Base-by-base conservation (phyloP, 2,797 vertebrate species). In the Danio choprae region DNA sequence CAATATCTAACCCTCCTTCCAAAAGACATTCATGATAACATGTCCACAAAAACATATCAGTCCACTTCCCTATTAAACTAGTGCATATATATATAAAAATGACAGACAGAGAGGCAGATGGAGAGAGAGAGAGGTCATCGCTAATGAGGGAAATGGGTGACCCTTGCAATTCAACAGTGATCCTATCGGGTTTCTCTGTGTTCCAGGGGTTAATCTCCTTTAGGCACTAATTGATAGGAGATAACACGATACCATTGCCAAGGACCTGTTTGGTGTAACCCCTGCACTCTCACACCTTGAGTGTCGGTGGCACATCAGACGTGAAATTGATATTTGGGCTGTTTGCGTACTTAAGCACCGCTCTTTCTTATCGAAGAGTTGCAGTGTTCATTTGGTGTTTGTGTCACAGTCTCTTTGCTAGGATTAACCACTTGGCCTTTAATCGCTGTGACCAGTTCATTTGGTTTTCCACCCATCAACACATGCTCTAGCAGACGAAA, bases 141-240 rank as follows among this genome's bases (percentile, higher is more conserved):
- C 41, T 46, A 2, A 83, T 41, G 74, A 79, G 70, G 70, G 83
- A 84, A 81, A 73, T 69, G 64, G 74, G 82, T 84, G 43, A 84
- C 83, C 76, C 40, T 74, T 70, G 55, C 71, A 53, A 81, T 73
- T 82, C 81, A 71, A 53, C 55, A 50, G 36, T 59, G 74, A 82
- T 79, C 77, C 71, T 55, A 76, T 71, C 81, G 38, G 60, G 6
- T 67, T 67, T 73, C 80, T 75, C 80, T 79, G 48, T 59, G 79
- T 56, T 46, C n/a, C 56, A 63, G 75, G 65, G 88, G 88, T 92
- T 94, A 94, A 94, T 94, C 93, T 92, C 87, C 89, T 90, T 93
- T 92, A 92, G 92, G 93, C 92, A 90, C 93, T 94, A 94, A 94
- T 93, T 93, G 94, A 94, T 93, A 91, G 93, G 91, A 90, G 93